A percentile compares a stretch with the other conserved stretches of the same genome.
phyloP scores from a whole-genome alignment of 2,113 vertebrate genomes.

The Percopsis transmontana region DNA sequence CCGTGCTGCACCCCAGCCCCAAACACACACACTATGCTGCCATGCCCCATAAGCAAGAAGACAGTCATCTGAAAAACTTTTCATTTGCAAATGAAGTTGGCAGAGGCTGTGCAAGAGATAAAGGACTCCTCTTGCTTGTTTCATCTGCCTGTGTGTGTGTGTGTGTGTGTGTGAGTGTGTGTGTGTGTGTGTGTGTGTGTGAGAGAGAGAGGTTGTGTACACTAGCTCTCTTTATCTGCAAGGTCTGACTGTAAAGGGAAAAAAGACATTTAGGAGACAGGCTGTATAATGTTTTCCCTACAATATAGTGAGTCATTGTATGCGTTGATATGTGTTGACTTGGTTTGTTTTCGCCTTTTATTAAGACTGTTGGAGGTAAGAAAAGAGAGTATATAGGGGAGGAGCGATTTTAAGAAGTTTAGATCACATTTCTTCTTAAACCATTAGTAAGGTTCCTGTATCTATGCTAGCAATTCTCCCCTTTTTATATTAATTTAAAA shows the following conservation, averaged over 20 bases:
- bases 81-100: slow-evolving; percentile 83
- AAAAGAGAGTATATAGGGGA: neutral
- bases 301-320: too few species aligned
- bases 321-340: too few species aligned
- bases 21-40: slow-evolving; percentile 63
- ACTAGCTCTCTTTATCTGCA: slow-evolving; percentile 14
- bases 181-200: slow-evolving; percentile 17
- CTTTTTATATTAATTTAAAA: neutral
- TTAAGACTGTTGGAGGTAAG: too few species aligned
- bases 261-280: neutral
- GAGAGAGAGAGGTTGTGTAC: slow-evolving; percentile 10
- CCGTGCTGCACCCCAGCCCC: slow-evolving; percentile 56
- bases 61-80: slow-evolving; percentile 78
- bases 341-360: too few species aligned
- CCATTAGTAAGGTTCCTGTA: neutral
- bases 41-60: slow-evolving; percentile 73
- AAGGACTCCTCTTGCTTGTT: slow-evolving; percentile 55
- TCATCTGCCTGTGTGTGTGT: slow-evolving; percentile 42
- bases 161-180: slow-evolving; percentile 25
- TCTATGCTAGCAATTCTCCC: neutral
- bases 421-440: neutral
- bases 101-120: slow-evolving; percentile 62
- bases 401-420: neutral
- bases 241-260: slow-evolving; percentile 19
- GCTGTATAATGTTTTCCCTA: too few species aligned